Evolutionary conservation across 2,888 invertebrate genomes (phyloP).

Genomic region (Dione juno): DNA sequence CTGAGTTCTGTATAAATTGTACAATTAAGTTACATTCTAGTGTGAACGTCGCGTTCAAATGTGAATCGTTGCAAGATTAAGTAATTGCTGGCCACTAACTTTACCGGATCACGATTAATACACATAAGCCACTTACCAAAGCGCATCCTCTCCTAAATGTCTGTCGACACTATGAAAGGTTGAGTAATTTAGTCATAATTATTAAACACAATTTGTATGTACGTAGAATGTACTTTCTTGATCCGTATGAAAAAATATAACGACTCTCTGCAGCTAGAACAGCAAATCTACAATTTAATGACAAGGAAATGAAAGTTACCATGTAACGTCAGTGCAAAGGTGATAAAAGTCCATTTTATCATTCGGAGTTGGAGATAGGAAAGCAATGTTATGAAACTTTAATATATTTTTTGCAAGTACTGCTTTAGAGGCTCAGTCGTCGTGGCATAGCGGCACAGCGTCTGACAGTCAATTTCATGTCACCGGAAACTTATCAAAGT

Average conservation of each 20-base stretch:
- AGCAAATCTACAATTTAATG: conserved; percentile 9
- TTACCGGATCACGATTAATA: conserved; percentile 37
- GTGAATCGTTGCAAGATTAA: conserved; percentile 53
- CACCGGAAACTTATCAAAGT: too few species aligned
- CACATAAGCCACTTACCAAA: conserved; percentile 24
- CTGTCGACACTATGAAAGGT: conserved; percentile 22
- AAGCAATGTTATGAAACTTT: neutral
- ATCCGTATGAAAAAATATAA: neutral
- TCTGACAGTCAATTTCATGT: too few species aligned
- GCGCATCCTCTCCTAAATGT: conserved; percentile 21
- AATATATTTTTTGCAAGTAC: neutral
- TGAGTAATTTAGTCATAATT: conserved; percentile 6
- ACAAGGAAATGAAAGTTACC: conserved; percentile 20
- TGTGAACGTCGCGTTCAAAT: conserved; percentile 55
- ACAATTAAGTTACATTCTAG: conserved; percentile 54
- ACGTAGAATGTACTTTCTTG: too few species aligned
- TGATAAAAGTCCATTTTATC: conserved; percentile 11
- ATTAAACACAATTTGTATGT: neutral
- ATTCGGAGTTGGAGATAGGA: neutral
- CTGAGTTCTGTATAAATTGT: conserved; percentile 41
- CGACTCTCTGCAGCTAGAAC: neutral
- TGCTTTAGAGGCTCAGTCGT: neutral
- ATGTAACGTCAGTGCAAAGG: conserved; percentile 1
- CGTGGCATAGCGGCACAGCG: too few species aligned
- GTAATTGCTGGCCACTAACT: conserved; percentile 50